phyloP scores from a whole-genome alignment of 2,888 invertebrate species.

The Meganola albula region DNA sequence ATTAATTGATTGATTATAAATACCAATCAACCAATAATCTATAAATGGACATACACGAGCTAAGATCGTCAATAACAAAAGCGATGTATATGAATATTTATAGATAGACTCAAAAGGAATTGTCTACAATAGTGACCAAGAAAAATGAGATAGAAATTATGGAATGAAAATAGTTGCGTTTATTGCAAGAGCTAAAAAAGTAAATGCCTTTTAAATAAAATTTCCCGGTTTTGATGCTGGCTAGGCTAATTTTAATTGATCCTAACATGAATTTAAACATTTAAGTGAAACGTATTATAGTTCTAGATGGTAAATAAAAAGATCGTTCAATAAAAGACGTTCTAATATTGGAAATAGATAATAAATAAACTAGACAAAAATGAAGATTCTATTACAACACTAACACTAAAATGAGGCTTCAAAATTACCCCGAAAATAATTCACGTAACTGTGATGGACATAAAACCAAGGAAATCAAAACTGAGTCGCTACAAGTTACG shows the following conservation, averaged over 20 bases:
- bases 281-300: no score
- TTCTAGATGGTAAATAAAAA: no score
- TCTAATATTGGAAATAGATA: no score
- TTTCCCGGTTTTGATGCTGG: no score
- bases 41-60: conserved; percentile 15
- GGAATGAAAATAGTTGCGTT: no score
- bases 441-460: conserved; percentile 67
- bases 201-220: no score
- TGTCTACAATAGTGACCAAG: conserved; percentile 15
- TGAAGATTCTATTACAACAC: conserved; percentile 23
- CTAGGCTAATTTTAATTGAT: no score
- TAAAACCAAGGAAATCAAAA: conserved; percentile 76
- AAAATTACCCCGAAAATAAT: conserved; percentile 53
- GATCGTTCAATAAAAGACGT: no score
- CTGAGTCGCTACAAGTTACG: conserved; percentile 69
- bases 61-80: conserved; percentile 20
- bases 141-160: no score
- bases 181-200: no score
- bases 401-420: conserved; percentile 34
- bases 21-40: conserved; percentile 24
- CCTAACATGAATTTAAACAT: no score
- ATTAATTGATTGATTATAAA: no score
- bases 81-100: conserved; percentile 25
- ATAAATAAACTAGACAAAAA: conserved; percentile 8
- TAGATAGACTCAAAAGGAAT: conserved; percentile 21